Base-by-base conservation (phyloP, 2,113 vertebrate genomes). In the Myanophis thanlyinensis region DNA sequence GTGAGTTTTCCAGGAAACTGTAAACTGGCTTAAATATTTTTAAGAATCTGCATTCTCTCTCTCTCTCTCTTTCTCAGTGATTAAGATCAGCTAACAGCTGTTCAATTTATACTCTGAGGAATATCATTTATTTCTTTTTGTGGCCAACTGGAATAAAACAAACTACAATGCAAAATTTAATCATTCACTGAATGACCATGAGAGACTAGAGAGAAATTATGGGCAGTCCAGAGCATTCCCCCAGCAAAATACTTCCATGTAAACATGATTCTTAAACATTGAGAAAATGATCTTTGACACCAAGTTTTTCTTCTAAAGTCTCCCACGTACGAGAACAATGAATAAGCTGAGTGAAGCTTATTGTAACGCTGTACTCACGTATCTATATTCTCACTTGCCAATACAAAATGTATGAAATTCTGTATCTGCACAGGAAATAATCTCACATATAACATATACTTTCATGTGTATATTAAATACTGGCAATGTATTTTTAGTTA, bases 41-140 rank as follows among this genome's bases (percentile, higher is more conserved):
- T 84, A 30, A 84, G 4, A 87, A 87, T 52, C 4, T 95, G 93
- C 0, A 30, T 51, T 3, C 25, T 95, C 95, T 93, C 30, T 11
- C 80, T 90, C 95, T 3, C 25, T 95, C 95, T 93, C 30, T 11
- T 67, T 90, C 95, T 22, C 49, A 35, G 90, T 91, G 48, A n/a
- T 92, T 51, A 54, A 93, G 11, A 93, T 94, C 92, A 54, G 1
- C 47, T 94, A 89, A 27, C 18, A 94, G 94, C 12, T 91, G 40
- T 91, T 93, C 73, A 90, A 40, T 1, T 89, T 40, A 56, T 3
- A 87, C 15, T 67, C 59, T 90, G 84, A 80, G 13, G 67, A 85
- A 91, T 12, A 87, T 0, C 48, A n/a, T 85, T 86, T 89, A 40
- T 44, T 91, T 95, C 89, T 89, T 89, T 11, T 95, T 3, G 1